Evolutionary conservation across 2,888 invertebrate genomes (phyloP), one percentile per base, ranked within the genome.

Genomic region (Dicyrtomina minuta): DNA sequence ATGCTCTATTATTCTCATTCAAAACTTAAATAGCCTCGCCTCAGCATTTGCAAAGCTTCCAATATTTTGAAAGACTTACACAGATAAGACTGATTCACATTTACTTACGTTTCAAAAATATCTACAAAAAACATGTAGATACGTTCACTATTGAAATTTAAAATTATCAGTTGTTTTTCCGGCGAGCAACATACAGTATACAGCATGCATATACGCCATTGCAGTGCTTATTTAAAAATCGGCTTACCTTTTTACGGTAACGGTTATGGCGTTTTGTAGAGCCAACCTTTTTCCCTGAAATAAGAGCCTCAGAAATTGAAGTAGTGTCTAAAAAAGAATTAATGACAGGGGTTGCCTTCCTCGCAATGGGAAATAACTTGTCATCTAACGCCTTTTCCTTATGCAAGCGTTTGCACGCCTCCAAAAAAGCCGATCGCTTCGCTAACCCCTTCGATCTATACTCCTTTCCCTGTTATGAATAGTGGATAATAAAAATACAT

Each of bases 351-450:
- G 24, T 51, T 12, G 58, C 33, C 20, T 5, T 59, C 0, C 66
- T 51, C 4, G 66, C 43, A n/a, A 67, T 65, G 13, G 95, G 96
- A 69, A 90, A 79, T 66, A 96, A 82, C 41, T 88, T 84, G 33
- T 90, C 84, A 73, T 88, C 86, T 1, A 97, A 83, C 82, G 93
- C 94, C 0, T 89, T 89, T 10, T 81, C 79, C 79, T 88, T 73
- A 77, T 93, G 89, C 4, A 97, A 83, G 76, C 82, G 80, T 67
- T 87, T 86, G 80, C 94, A 94, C 0, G 89, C 87, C 69, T 88
- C 86, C 68, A 95, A 82, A 0, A 94, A 95, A 0, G 90, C 94
- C 0, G 91, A 89, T 77, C 90, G 87, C 82, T 94, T 94, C 0
- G 96, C 95, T 2, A 82, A 74, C 75, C 86, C 87, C 69, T 87